Evolutionary conservation across 2,113 vertebrate species (phyloP), one percentile per base, ranked within the genome.

Genomic region (Catharus fuscescens): DNA sequence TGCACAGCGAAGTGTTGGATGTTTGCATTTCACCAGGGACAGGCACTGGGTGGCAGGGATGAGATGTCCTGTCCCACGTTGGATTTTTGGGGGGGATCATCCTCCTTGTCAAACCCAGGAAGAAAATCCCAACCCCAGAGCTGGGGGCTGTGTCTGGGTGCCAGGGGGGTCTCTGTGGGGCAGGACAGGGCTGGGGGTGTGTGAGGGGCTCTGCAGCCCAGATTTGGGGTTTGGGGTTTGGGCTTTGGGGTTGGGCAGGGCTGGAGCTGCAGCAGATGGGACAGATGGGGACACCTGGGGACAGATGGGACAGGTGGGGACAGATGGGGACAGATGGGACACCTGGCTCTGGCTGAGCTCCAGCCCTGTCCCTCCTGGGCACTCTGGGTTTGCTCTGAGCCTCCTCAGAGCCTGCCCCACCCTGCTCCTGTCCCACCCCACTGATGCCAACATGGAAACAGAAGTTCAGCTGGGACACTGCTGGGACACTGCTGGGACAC

Each of bases 21-120:
- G 96, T 95, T 94, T 96, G 95, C 93, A 86, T 77, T 95, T 1
- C 92, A 82, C 26, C 92, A 81, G 77, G 40, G 50, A 92, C 90
- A 97, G 79, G 81, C 94, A 44, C 88, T 72, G 94, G 86, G 79
- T 81, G 94, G 64, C 92, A 74, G 14, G 71, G 96, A 53, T 2
- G 4, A 60, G 73, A 18, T 5, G 1, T 15, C 88, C 24, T 9
- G 53, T 8, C 45, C 87, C 61, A 34, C 4, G 2, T 24, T 31
- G 29, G 76, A 14, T 65, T 60, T n/a, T 18, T 17, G 14, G 14
- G 48, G 44, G 45, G 48, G 36, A 12, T 25, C 23, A 0, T 8
- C 16, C 32, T 62, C 44, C 18, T 7, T 14, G 36, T 31, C 54
- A 8, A 28, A 10, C 12, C 36, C 18, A 10, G n/a, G 73, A 18